Evolutionary conservation across 2,888 invertebrate genomes (phyloP).

Genomic region (Orgyia antiqua): DNA sequence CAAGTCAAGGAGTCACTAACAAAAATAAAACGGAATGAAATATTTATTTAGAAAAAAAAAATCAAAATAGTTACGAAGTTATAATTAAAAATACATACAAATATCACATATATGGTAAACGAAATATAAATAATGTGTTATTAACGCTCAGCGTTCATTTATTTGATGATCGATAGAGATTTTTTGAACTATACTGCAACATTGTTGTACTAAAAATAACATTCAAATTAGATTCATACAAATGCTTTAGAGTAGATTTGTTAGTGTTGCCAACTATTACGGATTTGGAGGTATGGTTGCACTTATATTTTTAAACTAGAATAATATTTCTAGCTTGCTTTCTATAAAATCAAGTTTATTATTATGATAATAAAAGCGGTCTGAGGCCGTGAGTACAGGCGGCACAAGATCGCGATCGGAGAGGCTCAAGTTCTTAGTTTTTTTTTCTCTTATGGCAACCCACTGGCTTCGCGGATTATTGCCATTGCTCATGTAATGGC

Average conservation of each 20-base stretch:
- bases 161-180: conserved; percentile 10
- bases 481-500: no score
- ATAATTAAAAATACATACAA: conserved; percentile 29
- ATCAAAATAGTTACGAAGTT: conserved; percentile 27
- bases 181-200: conserved; percentile 10
- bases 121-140: conserved; percentile 24
- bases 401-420: no score
- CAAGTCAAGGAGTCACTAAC: conserved; percentile 28
- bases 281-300: no score
- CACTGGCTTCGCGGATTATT: no score
- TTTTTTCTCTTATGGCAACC: no score
- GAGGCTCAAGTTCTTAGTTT: no score
- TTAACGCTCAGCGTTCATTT: conserved; percentile 8
- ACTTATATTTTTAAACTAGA: no score
- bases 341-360: no score
- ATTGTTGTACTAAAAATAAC: conserved; percentile 24
- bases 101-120: conserved; percentile 30
- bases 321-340: no score
- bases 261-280: conserved; percentile 5
- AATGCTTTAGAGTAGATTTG: conserved; percentile 48
- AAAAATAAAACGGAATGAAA: conserved; percentile 48
- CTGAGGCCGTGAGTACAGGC: no score
- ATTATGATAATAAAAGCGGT: no score
- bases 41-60: conserved; percentile 21
- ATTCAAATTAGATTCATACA: conserved; percentile 63